Base-by-base conservation (phyloP, 2,797 vertebrate species). In the Schizothorax lantsangensis region DNA sequence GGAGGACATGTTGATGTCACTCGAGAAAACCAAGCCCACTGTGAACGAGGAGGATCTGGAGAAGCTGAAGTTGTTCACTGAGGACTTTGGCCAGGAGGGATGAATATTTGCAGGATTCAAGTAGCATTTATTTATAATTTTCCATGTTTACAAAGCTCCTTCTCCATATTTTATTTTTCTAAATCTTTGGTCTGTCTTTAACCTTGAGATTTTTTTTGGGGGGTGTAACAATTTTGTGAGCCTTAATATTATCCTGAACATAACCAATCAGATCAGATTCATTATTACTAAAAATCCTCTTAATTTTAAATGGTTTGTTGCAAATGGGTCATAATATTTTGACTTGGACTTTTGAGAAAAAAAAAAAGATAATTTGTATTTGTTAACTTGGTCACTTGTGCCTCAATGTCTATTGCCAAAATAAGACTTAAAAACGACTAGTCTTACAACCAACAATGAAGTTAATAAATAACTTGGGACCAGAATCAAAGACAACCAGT, bases 81-180 rank as follows among this genome's bases (percentile, higher is more conserved):
- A 97, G 85, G 98, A 99, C 89, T 99, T 99, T 93, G 98, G 98
- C 89, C 98, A 99, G 91, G 97, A 99, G 91, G 97, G 97, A 87
- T 99, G 95, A 96, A 2, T 54, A 6, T 36, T 2, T 38, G 26
- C 17, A 30, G 26, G 6, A 36, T n/a, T 38, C 2, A 23, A 36
- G 9, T 89, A 7, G 33, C 84, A 83, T 91, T 90, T 89, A 89
- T 89, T 14, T 59, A 78, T 66, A 5, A 17, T 66, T 64, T 36
- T 1, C 33, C 38, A 30, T 66, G 79, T 64, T 80, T 80, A 80
- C 79, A 26, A 43, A 52, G 21, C 17, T 33, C 26, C 49, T n/a
- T 57, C 75, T 38, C 6, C 12, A 79, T 40, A 23, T 57, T 78
- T 40, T 40, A n/a, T n/a, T 40, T 57, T 57, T 78, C 33, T 8